These are phyloP conservation scores for Hanleya hanleyi DNA, from an alignment of 2,888 invertebrate species.

Conservation along the genomic window DNA sequence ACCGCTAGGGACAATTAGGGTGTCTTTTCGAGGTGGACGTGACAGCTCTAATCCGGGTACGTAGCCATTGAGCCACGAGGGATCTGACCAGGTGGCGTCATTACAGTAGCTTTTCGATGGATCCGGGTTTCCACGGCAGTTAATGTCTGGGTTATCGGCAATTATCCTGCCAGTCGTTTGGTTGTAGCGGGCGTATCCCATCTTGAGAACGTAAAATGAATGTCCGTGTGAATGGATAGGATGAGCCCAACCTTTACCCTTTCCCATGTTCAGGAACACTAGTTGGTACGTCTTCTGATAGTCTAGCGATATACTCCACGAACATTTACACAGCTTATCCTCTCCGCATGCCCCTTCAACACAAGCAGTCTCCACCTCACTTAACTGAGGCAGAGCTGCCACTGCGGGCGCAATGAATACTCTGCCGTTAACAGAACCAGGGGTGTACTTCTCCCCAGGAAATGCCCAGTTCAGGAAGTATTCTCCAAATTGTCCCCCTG, in stretches of 20 bases:
- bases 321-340: slow-evolving; percentile 9
- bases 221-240: slow-evolving; percentile 32
- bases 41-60: neutral
- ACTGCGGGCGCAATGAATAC: neutral
- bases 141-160: slow-evolving; percentile 16
- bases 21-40: slow-evolving; percentile 54
- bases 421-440: slow-evolving; percentile 18
- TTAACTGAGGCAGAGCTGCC: slow-evolving; percentile 5
- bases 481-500: neutral
- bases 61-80: neutral
- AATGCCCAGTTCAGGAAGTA: neutral
- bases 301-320: neutral
- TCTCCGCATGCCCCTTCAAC: neutral
- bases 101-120: neutral
- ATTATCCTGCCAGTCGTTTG: neutral
- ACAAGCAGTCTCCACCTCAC: neutral
- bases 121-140: slow-evolving; percentile 29
- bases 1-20: slow-evolving; percentile 62
- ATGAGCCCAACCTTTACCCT: slow-evolving; percentile 11
- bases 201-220: slow-evolving; percentile 20
- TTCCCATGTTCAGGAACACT: slow-evolving; percentile 13
- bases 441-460: neutral
- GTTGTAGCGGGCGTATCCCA: slow-evolving; percentile 10
- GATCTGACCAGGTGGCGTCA: neutral
- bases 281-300: slow-evolving; percentile 2